These are phyloP conservation scores for Circaetus gallicus DNA, from an alignment of 2,113 vertebrate genomes.

Conservation along the genomic window DNA sequence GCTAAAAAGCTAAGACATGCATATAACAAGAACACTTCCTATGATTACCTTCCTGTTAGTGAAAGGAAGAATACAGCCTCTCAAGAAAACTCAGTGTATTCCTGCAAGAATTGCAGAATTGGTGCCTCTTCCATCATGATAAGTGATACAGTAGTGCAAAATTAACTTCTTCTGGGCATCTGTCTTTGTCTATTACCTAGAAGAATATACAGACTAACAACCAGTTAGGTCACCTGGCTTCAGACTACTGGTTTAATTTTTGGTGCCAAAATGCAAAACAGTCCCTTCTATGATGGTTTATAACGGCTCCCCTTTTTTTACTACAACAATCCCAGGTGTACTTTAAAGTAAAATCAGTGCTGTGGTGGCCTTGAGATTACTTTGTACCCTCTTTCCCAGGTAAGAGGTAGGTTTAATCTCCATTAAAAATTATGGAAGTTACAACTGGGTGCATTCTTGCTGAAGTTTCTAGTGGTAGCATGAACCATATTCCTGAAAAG, in stretches of 20 bases:
- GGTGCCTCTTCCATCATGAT: not conserved
- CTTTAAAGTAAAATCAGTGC: not conserved
- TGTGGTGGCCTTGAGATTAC: not conserved
- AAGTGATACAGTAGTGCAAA: not conserved
- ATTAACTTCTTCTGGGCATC: not conserved
- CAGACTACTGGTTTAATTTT: not conserved
- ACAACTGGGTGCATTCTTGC: fast-evolving
- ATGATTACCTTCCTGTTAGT: not conserved
- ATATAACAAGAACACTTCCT: not conserved
- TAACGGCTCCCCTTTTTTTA: too few species aligned
- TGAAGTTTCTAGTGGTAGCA: not conserved
- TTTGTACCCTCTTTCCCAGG: not conserved
- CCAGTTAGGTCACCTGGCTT: not conserved
- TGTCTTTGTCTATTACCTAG: not conserved
- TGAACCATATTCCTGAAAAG: not conserved
- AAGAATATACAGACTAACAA: not conserved
- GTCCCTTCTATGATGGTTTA: not conserved
- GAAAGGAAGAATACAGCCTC: not conserved
- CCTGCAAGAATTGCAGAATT: not conserved
- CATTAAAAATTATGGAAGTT: not conserved
- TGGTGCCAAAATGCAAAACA: not conserved
- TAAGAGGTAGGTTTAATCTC: not conserved
- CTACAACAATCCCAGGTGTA: not conserved
- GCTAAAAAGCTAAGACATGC: not conserved
- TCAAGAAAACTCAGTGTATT: not conserved